Conservation (phyloP, 1,140 invertebrate genomes). For the Lucilia sericata region DNA sequence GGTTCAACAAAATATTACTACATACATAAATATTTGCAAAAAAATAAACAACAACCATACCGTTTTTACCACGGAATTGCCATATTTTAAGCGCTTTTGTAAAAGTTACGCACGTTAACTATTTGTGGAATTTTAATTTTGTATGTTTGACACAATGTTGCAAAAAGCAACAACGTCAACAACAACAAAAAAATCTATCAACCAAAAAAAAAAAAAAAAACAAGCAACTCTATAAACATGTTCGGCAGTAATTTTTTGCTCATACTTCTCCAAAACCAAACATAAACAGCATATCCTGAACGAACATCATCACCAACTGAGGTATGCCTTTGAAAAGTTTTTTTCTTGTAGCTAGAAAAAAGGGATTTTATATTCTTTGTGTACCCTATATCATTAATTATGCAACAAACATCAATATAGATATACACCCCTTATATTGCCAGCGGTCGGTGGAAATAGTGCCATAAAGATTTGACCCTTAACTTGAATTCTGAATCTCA, state of each 20-base stretch:
- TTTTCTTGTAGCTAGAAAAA: neutral
- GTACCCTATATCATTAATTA: neutral
- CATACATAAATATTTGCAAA: no score
- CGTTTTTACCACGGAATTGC: constrained; percentile 34
- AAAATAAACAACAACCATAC: constrained; percentile 30
- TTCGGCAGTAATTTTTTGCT: neutral
- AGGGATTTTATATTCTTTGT: neutral
- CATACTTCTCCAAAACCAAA: neutral
- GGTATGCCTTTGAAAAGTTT: constrained; percentile 33
- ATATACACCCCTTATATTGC: no score
- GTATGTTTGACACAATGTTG: constrained; percentile 40
- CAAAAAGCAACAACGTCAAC: constrained; percentile 36
- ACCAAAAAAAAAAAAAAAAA: no score
- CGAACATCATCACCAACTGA: constrained; percentile 11
- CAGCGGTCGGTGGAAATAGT: no score
- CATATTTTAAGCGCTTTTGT: constrained; percentile 43
- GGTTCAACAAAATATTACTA: neutral
- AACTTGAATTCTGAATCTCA: no score
- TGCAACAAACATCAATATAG: no score
- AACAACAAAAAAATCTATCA: constrained; percentile 13
- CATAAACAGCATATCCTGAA: neutral
- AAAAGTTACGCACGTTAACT: constrained; percentile 35
- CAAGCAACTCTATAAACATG: neutral
- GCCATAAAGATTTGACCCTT: no score
- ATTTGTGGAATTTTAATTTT: constrained; percentile 42